Base-by-base conservation (phyloP, 2,797 vertebrate species). In the Enteromius fasciolatus region DNA sequence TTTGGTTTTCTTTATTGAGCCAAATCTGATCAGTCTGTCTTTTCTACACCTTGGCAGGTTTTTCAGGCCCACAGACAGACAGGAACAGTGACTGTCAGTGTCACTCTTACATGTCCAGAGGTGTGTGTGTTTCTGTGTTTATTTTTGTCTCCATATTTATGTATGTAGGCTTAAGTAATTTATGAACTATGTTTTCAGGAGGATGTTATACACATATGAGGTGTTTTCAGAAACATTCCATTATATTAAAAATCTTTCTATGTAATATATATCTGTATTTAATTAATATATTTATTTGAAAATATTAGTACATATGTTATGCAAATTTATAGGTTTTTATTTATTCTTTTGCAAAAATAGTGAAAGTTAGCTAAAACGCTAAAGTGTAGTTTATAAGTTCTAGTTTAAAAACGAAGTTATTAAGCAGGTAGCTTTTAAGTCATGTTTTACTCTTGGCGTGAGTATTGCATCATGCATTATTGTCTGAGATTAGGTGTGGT, bases 401-500 rank as follows among this genome's bases (percentile, higher is more conserved):
- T 20, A 52, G 50, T 52, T 68, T 7, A 41, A 44, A 44, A 68
- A 8, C 28, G 2, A 2, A 28, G 23, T 18, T 48, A 28, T 25
- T 48, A 70, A 72, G 20, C 44, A 31, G 8, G 14, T 31, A 10
- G 15, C 8, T 28, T 72, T 72, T 31, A 8, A 48, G 46, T 72
- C 28, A 59, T 80, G 12, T 28, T 23, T 44, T 59, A 61, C 52
- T 70, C 23, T 23, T 59, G 8, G 57, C 23, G 25, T 25, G 57
- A 25, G 57, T 59, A 59, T 5, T 59, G 23, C 36, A 6, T 14
- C 14, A 25, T 59, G 14, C 23, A 59, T 59, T 59, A 57, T 59
- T 79, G 93, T 86, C 25, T 88, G 39, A 86, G 77, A 4, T 7
- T 94, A 15, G 93, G 93, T 3, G 88, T 93, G 83, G 92, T 92